Evolutionary conservation across 2,888 invertebrate species (phyloP), one percentile per base, ranked within the genome.

Genomic region (Andricus curvator): DNA sequence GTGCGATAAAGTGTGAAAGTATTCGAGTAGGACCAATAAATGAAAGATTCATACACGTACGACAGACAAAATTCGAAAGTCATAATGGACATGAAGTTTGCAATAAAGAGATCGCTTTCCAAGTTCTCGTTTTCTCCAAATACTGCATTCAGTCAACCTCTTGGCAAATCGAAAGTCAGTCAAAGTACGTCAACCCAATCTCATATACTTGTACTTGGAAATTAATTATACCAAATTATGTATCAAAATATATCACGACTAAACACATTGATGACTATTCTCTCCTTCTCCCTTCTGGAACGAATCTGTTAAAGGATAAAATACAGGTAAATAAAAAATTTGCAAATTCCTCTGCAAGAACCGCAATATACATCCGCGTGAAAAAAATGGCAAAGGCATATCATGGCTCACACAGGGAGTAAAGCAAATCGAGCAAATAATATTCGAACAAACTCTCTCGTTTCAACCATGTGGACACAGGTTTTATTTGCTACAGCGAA

Each of bases 401-500:
- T 81, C 80, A 80, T 60, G 81, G 79, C 79, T 62, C 62, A 80
- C 56, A 81, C 65, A 78, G 81, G 79, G 81, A 78, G 82, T 78
- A 82, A 84, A 84, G 82, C 85, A 83, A 82, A 85, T 85, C 83
- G 82, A 78, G 82, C 84, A 86, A 87, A 88, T 87, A 86, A 85
- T 86, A 87, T 86, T 84, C 85, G 85, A 81, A 83, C 85, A 84
- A 86, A 84, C 85, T 87, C 84, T 86, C 81, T 82, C 83, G 84
- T 85, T 86, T 82, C 86, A 70, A 85, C 83, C 84, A 81, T 84
- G 83, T 83, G 84, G 84, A 83, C 83, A 83, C 83, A 82, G 80
- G 83, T 85, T 86, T 85, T 85, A 84, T 83, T 82, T 82, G 83
- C 82, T 81, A 85, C 82, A 84, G 84, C 83, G 84, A 83, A 84